Evolutionary conservation across 2,888 invertebrate species (phyloP).

Genomic region (Drosophila formosana): DNA sequence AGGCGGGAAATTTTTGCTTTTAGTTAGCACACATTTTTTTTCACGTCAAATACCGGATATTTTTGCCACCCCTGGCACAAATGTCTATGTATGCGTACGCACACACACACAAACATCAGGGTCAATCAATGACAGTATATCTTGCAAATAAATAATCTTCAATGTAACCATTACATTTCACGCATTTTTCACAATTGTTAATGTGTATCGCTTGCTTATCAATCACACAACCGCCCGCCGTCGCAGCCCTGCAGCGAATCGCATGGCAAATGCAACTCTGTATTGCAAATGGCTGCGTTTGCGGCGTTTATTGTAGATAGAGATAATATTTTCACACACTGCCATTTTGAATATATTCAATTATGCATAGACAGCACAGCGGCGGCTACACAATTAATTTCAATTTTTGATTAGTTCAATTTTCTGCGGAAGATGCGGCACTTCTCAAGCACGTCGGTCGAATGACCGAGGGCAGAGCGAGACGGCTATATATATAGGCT

Average conservation of each 20-base stretch:
- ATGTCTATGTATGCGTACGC: conserved; percentile 23
- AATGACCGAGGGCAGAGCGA: conserved; percentile 50
- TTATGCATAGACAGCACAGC: conserved; percentile 2
- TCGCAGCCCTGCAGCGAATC: conserved; percentile 25
- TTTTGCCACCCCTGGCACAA: conserved; percentile 39
- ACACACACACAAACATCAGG: conserved; percentile 27
- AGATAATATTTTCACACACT: conserved; percentile 16
- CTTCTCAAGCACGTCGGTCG: conserved; percentile 44
- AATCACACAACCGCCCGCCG: conserved; percentile 23
- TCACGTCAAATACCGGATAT: conserved; percentile 20
- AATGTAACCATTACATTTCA: conserved; percentile 48
- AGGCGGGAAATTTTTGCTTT: conserved; percentile 29
- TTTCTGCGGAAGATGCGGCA: conserved; percentile 32
- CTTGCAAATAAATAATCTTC: conserved; percentile 16
- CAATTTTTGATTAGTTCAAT: conserved; percentile 10
- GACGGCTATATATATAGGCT: conserved; percentile 84
- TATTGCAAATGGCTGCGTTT: conserved; percentile 44
- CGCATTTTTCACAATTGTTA: conserved; percentile 18
- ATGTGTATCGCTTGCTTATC: conserved; percentile 29
- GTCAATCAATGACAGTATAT: conserved; percentile 14
- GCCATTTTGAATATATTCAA: conserved; percentile 26
- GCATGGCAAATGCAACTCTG: conserved; percentile 50
- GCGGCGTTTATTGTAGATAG: conserved; percentile 33
- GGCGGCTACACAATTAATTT: conserved; percentile 33
- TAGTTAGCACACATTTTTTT: conserved; percentile 21